Evolutionary conservation across 2,797 vertebrate species (phyloP).

Genomic region (Myotis findleyi): DNA sequence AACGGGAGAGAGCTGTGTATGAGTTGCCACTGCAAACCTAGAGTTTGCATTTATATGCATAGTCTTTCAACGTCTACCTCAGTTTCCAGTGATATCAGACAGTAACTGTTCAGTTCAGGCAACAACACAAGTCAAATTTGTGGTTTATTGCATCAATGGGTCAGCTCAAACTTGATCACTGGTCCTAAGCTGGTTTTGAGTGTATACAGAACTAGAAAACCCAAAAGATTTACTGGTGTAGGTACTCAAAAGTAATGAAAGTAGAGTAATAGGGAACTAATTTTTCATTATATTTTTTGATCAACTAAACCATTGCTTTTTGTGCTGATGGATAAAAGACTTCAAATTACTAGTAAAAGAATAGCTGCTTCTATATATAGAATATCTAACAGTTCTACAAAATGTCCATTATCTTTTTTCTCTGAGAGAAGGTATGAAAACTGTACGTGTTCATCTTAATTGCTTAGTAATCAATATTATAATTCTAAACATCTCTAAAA

Average conservation of each 20-base stretch:
- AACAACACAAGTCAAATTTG: not conserved
- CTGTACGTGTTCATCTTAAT: not conserved
- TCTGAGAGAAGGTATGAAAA: not conserved
- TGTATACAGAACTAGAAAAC: not conserved
- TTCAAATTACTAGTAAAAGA: not conserved
- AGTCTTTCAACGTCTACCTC: not conserved
- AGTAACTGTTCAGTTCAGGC: not conserved
- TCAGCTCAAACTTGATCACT: not conserved
- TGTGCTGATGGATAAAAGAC: not conserved
- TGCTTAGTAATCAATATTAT: not conserved
- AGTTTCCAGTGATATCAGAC: not conserved
- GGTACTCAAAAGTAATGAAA: constrained; percentile 1
- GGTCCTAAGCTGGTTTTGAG: not conserved
- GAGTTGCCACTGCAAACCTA: not conserved
- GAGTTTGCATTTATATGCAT: not conserved
- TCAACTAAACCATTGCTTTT: not conserved
- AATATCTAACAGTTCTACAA: not conserved
- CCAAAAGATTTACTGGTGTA: not conserved
- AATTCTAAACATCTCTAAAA: constrained; percentile 5
- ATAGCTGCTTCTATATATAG: not conserved
- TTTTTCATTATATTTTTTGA: not conserved
- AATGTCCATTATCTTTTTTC: not conserved
- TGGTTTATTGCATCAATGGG: not conserved
- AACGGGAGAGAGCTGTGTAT: not conserved
- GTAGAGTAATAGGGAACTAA: not conserved